Conservation (phyloP, 2,113 vertebrate species). For the Corydoras maculifer region DNA sequence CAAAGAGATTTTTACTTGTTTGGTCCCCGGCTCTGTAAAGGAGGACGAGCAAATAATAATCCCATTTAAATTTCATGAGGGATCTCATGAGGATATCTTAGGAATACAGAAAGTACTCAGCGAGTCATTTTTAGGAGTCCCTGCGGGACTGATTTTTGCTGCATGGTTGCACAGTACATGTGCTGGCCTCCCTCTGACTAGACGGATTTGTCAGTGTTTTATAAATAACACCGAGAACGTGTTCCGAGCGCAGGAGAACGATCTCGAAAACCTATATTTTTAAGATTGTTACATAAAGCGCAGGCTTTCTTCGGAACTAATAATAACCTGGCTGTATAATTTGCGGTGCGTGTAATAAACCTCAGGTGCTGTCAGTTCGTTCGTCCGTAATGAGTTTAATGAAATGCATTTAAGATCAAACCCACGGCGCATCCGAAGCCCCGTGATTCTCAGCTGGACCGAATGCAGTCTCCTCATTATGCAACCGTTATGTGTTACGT, state of each 20-base stretch:
- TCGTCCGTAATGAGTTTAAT: no score
- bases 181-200: constrained; percentile 60
- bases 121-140: constrained; percentile 53
- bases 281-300: background rate
- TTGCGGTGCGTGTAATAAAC: no score
- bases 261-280: constrained; percentile 11
- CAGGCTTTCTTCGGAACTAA: no score
- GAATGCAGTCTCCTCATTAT: no score
- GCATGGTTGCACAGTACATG: constrained; percentile 60
- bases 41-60: constrained; percentile 17
- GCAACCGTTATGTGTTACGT: no score
- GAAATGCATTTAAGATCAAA: no score
- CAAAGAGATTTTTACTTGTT: constrained; percentile 26
- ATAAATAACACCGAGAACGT: constrained; percentile 68
- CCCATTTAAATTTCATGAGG: constrained; percentile 41
- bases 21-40: background rate
- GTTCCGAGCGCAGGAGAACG: constrained; percentile 41
- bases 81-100: constrained; percentile 31
- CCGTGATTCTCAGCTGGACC: no score
- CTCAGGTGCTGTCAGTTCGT: no score
- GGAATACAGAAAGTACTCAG: constrained; percentile 13
- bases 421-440: no score
- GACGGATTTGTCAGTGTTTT: constrained; percentile 61
- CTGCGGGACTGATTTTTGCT: constrained; percentile 55
- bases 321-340: no score